Base-by-base conservation (phyloP, 2,113 vertebrate species). In the Dromas ardeola region DNA sequence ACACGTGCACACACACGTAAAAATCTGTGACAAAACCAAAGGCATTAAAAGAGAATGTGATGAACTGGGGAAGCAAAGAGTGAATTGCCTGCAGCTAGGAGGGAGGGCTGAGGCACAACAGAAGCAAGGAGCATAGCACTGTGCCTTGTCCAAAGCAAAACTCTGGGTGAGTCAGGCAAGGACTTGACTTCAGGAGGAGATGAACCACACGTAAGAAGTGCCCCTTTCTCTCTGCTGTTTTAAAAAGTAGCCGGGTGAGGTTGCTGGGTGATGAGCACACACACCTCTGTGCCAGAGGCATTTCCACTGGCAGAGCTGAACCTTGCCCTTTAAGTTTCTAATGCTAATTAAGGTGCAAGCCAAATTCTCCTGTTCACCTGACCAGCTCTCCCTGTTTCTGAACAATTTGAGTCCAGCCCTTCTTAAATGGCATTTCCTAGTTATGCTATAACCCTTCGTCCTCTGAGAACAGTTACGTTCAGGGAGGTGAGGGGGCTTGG, bases 51-150 rank as follows among this genome's bases (percentile, higher is more conserved):
- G 78, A 83, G 86, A 88, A 85, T 49, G 36, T 65, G 96, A 90
- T 90, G 94, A 95, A 90, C 81, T 69, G 85, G 53, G 73, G 86
- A 91, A 95, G 91, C 66, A 92, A 74, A 78, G 45, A 89, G 53
- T 21, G 81, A 90, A 82, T 89, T 92, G 70, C 71, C 86, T 88
- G 59, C 73, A 92, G 86, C 85, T 1, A 16, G 80, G 59, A 59
- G 70, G 82, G 83, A 23, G 17, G 14, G 14, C 79, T 50, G 81
- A 78, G 23, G 52, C 30, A 5, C 43, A 13, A 7, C 10, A 25
- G 25, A 23, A 70, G 45, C 17, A 38, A 67, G 15, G 38, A 59
- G 17, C 4, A 3, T 4, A 34, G 58, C 58, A 43, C 29, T 11
- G 6, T 11, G 17, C 16, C 19, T 21, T 25, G 34, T 34, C 81